phyloP scores from a whole-genome alignment of 2,797 vertebrate species.

The Gambusia yucatana region DNA sequence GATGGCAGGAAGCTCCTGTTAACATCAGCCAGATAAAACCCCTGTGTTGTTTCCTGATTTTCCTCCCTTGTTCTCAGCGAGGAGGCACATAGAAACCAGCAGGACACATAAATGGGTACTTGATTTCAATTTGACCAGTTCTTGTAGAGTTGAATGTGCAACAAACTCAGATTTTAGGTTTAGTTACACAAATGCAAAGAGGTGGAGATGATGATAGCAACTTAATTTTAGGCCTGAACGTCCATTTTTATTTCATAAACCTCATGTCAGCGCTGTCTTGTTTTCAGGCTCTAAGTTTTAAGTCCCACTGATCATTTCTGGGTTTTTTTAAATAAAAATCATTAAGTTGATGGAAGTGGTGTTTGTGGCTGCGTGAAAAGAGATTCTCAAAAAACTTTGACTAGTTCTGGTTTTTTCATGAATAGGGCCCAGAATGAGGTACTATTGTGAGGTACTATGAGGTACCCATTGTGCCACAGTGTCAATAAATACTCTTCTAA shows the following conservation, averaged over 20 bases:
- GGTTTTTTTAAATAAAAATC: no score
- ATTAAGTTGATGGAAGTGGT: not conserved
- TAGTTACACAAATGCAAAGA: not conserved
- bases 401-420: not conserved
- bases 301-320: not conserved
- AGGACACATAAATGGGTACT: not conserved
- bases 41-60: slow-evolving; percentile 46
- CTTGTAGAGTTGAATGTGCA: not conserved
- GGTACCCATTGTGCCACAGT: not conserved
- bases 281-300: not conserved
- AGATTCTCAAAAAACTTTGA: not conserved
- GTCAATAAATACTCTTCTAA: not conserved
- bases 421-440: not conserved
- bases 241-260: not conserved
- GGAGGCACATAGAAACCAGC: not conserved
- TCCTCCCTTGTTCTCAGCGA: slow-evolving; percentile 43
- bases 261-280: not conserved
- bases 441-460: no score
- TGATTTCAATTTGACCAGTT: not conserved
- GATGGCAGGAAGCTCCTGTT: slow-evolving; percentile 56
- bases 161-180: not conserved
- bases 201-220: not conserved
- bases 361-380: not conserved
- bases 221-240: not conserved
- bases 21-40: slow-evolving; percentile 63